phyloP scores from a whole-genome alignment of 2,797 vertebrate genomes.

The Podarcis siculus region DNA sequence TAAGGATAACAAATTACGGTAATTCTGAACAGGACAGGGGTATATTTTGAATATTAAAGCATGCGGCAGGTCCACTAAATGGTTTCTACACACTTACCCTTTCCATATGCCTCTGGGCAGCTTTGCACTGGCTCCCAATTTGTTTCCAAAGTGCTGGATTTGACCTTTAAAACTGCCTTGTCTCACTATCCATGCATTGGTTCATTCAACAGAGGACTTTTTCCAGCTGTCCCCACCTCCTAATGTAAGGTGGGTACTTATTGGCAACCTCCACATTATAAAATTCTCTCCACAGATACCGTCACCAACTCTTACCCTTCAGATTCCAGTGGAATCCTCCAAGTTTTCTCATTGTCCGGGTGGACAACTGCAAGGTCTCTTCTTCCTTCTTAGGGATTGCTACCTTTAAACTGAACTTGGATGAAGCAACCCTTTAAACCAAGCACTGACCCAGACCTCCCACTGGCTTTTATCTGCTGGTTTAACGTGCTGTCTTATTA shows the following conservation, averaged over 20 bases:
- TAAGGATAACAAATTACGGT: background rate
- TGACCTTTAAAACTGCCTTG: background rate
- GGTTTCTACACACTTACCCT: background rate
- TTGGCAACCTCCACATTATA: background rate
- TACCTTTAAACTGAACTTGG: too few species aligned
- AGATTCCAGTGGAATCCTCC: background rate
- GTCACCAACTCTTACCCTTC: background rate
- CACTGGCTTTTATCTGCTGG: background rate
- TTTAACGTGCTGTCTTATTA: background rate
- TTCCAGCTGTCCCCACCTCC: background rate
- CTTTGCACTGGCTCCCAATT: background rate
- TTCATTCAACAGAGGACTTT: background rate
- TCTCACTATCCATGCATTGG: background rate
- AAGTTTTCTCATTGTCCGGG: background rate
- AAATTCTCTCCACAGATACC: background rate
- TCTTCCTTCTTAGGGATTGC: too few species aligned
- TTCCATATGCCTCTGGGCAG: background rate
- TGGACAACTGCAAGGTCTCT: too few species aligned
- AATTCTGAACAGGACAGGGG: background rate
- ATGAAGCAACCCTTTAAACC: too few species aligned
- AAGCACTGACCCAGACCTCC: background rate
- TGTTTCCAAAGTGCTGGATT: background rate
- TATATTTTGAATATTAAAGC: background rate
- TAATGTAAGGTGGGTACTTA: background rate
- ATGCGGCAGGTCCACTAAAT: background rate